These are phyloP conservation scores for Protonibea diacanthus DNA, from an alignment of 2,797 vertebrate genomes.

Conservation along the genomic window DNA sequence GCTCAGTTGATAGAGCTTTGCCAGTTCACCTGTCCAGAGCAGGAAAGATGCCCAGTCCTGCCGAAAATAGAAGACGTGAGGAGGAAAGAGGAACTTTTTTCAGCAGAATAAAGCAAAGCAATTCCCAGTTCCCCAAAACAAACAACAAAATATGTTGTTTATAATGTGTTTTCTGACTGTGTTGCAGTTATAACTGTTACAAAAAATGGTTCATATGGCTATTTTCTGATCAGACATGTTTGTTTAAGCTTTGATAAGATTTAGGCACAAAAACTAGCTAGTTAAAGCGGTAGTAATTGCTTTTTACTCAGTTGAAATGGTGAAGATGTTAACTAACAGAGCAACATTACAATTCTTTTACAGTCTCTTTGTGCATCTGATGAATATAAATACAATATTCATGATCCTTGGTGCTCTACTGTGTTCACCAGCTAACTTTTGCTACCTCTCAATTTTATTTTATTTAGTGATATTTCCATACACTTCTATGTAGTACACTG, in stretches of 20 bases:
- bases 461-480: too few relatives aligned
- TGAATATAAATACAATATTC: too few relatives aligned
- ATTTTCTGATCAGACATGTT: neutral
- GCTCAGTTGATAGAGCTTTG: conserved; percentile 11
- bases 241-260: neutral
- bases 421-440: too few relatives aligned
- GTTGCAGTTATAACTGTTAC: neutral
- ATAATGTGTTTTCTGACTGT: neutral
- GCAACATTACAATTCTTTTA: too few relatives aligned
- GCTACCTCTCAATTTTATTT: too few relatives aligned
- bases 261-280: too few relatives aligned
- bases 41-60: neutral
- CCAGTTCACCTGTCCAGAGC: neutral
- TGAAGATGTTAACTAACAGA: too few relatives aligned
- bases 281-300: too few relatives aligned
- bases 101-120: neutral
- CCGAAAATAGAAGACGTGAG: neutral
- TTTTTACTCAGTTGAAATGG: too few relatives aligned
- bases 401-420: too few relatives aligned
- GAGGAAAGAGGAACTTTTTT: neutral
- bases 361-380: too few relatives aligned
- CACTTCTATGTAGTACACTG: too few relatives aligned
- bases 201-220: neutral
- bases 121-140: neutral
- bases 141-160: neutral